Evolutionary conservation across 2,797 vertebrate genomes (phyloP), one percentile per base, ranked within the genome.

Genomic region (Ceryle rudis): DNA sequence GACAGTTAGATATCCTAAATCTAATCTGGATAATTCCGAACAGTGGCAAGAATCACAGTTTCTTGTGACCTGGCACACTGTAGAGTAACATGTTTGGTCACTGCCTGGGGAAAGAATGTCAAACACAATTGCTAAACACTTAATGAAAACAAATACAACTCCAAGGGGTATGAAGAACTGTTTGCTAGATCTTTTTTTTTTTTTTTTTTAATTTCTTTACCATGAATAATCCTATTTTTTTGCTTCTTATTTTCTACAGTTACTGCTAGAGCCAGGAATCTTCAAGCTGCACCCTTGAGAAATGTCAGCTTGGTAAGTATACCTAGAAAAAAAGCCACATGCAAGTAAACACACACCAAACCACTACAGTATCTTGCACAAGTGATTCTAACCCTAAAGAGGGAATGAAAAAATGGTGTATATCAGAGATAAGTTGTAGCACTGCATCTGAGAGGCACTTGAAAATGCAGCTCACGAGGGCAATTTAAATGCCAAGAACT

Each of bases 31-130:
- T 84, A 46, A 64, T 91, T 86, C 77, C 44, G 41, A 92, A 89
- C 25, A 81, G 91, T 73, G 77, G 73, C 85, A 89, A 87, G 82
- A 93, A 81, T 82, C 88, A 72, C 83, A 86, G 52, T 80, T 97
- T 90, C 95, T 94, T 86, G 91, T 96, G 93, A 97, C 93, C 88
- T 97, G 95, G 90, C 91, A 95, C 51, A 35, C 10, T 65, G 66
- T 37, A 33, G 78, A 74, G 49, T 66, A 95, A 83, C 1, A 5
- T 80, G 62, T n/a, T 89, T 84, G 77, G 82, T 67, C 70, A 84
- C 35, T 71, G 66, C 8, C 2, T 51, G 77, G 21, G 23, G 52
- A 64, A 90, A 77, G 71, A 73, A 90, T 77, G 83, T 60, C 94
- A 94, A 92, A 33, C 42, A 75, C 66, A 87, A 33, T 11, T 55